These are phyloP conservation scores for Serilophus lunatus DNA, from an alignment of 2,113 vertebrate genomes.

Conservation along the genomic window DNA sequence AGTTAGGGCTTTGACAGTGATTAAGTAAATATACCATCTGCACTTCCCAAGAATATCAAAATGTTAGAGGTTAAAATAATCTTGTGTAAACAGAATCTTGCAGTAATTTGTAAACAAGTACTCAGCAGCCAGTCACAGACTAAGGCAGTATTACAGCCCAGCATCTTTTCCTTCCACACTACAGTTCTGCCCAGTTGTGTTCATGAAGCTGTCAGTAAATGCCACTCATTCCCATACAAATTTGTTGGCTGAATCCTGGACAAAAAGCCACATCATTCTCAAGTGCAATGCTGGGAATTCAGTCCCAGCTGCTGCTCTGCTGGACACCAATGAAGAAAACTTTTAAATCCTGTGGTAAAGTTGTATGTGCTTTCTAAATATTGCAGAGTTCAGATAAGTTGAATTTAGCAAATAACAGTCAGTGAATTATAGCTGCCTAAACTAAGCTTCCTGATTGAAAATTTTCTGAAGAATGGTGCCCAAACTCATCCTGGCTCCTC, in stretches of 20 bases:
- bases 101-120: conserved; percentile 26
- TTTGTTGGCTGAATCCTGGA: conserved; percentile 58
- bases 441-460: background rate
- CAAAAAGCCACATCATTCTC: conserved; percentile 19
- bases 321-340: conserved; percentile 67
- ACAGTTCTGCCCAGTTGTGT: background rate
- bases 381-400: conserved; percentile 69
- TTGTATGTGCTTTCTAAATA: conserved; percentile 11
- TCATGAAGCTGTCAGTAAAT: background rate
- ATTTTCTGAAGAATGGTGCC: background rate
- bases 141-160: background rate
- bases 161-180: background rate
- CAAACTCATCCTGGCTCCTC: background rate
- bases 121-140: background rate
- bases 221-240: background rate
- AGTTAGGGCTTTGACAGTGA: conserved; percentile 33
- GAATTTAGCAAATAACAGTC: background rate
- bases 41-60: conserved; percentile 50
- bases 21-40: conserved; percentile 54
- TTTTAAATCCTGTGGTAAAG: conserved; percentile 58
- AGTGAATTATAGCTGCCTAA: background rate
- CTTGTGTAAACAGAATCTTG: conserved; percentile 42
- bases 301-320: conserved; percentile 57
- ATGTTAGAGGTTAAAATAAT: conserved; percentile 52
- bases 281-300: conserved; percentile 61